Conservation (phyloP, 1,140 invertebrate species). For the Temnothorax longispinosus region DNA sequence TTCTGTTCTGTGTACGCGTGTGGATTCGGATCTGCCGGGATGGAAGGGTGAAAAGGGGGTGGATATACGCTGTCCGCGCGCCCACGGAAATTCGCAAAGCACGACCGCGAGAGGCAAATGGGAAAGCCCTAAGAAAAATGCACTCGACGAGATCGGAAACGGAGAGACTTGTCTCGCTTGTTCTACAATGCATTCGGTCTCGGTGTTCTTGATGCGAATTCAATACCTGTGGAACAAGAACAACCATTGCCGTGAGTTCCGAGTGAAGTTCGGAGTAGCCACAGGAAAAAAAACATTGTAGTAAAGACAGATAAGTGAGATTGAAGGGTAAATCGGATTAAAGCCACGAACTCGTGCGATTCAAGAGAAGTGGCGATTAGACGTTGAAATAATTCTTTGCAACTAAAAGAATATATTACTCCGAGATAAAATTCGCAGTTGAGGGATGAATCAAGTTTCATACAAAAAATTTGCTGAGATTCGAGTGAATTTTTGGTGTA, state of each 20-base stretch:
- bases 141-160: slow-evolving; percentile 34
- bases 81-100: slow-evolving; percentile 52
- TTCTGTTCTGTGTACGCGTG: not conserved
- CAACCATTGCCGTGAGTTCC: not conserved
- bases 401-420: slow-evolving; percentile 10
- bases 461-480: slow-evolving; percentile 5
- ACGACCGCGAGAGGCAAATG: slow-evolving; percentile 39
- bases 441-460: not conserved
- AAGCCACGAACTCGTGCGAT: not conserved
- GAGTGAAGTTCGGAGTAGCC: not conserved
- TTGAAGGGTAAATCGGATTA: slow-evolving; percentile 34
- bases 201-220: slow-evolving; percentile 5
- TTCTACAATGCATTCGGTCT: slow-evolving; percentile 26
- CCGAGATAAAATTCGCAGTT: not conserved
- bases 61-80: slow-evolving; percentile 32
- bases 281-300: not conserved
- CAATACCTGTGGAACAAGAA: slow-evolving; percentile 6
- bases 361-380: not conserved
- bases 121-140: slow-evolving; percentile 52
- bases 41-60: no score
- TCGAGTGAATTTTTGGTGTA: slow-evolving; percentile 17
- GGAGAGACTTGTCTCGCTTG: slow-evolving; percentile 20
- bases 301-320: slow-evolving; percentile 26
- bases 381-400: slow-evolving; percentile 4
- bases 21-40: not conserved